A percentile compares a stretch with the other conserved stretches of the same genome.
Conservation (phyloP, 2,113 vertebrate species). For the Spea multiplicata region DNA sequence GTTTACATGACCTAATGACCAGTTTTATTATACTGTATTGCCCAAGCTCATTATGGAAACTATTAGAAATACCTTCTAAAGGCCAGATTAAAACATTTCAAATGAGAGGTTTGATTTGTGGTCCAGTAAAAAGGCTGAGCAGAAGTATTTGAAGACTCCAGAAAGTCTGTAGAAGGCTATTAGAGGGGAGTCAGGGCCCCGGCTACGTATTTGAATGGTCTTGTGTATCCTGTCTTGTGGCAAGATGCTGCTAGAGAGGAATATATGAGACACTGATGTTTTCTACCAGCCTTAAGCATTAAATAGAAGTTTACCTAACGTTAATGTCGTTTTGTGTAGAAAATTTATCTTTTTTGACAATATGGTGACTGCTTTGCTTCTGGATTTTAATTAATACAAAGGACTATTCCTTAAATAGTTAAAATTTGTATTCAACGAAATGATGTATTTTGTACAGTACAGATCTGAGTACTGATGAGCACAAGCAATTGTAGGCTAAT, state of each 20-base stretch:
- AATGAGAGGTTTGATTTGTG: slow-evolving; percentile 44
- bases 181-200: slow-evolving; percentile 39
- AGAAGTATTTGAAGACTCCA: slow-evolving; percentile 50
- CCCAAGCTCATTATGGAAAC: slow-evolving; percentile 17
- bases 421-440: no score
- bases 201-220: slow-evolving; percentile 19
- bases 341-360: no score
- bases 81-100: slow-evolving; percentile 37
- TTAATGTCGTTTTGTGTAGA: background rate
- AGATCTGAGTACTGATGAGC: no score
- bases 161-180: slow-evolving; percentile 36
- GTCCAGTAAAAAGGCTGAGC: background rate
- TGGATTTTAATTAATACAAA: no score
- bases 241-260: background rate
- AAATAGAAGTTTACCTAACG: background rate
- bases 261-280: background rate
- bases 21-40: slow-evolving; percentile 21
- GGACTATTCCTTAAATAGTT: no score
- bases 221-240: slow-evolving; percentile 16
- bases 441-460: no score
- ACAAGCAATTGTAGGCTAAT: no score
- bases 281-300: background rate
- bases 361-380: no score
- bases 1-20: slow-evolving; percentile 40
- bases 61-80: slow-evolving; percentile 34